Base-by-base conservation (phyloP, 1,140 invertebrate genomes). In the Megalopta genalis region DNA sequence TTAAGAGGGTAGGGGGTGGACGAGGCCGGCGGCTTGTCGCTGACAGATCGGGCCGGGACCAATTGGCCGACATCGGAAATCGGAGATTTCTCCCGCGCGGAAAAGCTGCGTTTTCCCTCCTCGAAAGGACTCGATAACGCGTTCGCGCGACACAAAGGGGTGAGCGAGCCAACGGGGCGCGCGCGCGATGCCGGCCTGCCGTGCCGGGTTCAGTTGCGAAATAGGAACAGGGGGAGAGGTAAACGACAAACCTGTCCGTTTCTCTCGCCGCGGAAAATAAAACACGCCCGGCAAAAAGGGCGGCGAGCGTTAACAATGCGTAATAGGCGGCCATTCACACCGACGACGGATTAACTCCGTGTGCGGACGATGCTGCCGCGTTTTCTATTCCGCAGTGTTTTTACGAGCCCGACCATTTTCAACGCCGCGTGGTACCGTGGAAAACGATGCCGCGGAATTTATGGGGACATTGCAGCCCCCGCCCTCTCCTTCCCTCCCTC, bases 11-110 rank as follows among this genome's bases (percentile, higher is more conserved):
- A 0, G 49, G 49, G 18, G 49, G 18, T 6, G 18, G 7, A 52
- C 16, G 16, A 77, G 77, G 83, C 83, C 77, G 83, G 81, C 88
- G 85, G 77, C 85, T 79, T 88, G 87, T 74, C 46, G 73, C 18
- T 82, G 86, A 85, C 83, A 83, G 85, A 60, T 63, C 52, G 81
- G 70, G 49, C 46, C 27, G 63, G 63, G 66, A 39, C 46, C 82
- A 81, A 87, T 85, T 83, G 77, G 70, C 39, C 76, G 82, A 54
- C 66, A 77, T 78, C 79, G 85, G 66, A 83, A 84, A 72, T 84
- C 69, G 77, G 74, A 77, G 72, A 75, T 75, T 86, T 75, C 69
- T 78, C 32, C 32, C 65, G 37, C 65, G 37, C 14, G 60, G 49
- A 65, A 66, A 6, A 60, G 39, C 78, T 64, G 23, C 14, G 14